Evolutionary conservation across 2,113 vertebrate species (phyloP).

Genomic region (Archocentrus centrarchus): DNA sequence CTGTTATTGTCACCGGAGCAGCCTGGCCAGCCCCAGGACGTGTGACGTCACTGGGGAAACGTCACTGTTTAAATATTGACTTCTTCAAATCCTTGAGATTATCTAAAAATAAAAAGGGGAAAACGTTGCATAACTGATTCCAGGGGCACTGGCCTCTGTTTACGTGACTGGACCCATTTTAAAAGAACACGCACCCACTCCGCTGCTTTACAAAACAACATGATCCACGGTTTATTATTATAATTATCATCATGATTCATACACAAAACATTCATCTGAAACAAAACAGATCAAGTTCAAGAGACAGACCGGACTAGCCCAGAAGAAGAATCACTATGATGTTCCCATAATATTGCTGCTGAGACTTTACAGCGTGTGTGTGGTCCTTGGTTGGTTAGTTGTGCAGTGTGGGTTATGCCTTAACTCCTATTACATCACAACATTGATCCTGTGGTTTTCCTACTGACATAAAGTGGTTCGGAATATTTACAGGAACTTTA

Average conservation of each 20-base stretch:
- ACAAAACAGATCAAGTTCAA: conserved; percentile 40
- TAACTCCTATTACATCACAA: conserved; percentile 30
- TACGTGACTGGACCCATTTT: not conserved
- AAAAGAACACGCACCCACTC: conserved; percentile 29
- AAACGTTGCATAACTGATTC: not conserved
- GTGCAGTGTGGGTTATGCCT: conserved; percentile 12
- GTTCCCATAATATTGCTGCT: conserved; percentile 22
- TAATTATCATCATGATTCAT: conserved; percentile 38
- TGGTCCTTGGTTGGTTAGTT: conserved; percentile 12
- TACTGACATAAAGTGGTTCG: conserved; percentile 27
- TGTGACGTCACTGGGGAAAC: not conserved
- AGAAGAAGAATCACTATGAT: conserved; percentile 19
- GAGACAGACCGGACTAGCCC: conserved; percentile 4
- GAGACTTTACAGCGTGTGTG: conserved; percentile 15
- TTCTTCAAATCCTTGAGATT: not conserved
- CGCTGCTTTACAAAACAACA: conserved; percentile 81
- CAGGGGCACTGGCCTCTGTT: not conserved
- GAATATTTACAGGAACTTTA: conserved; percentile 38
- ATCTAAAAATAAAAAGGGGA: not conserved
- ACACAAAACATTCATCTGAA: conserved; percentile 67
- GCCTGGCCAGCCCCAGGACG: not conserved
- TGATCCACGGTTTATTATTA: conserved; percentile 67
- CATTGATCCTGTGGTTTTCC: conserved; percentile 4
- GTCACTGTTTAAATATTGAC: not conserved
- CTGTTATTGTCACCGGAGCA: not conserved